Base-by-base conservation (phyloP, 1,140 invertebrate species). In the Megalopta genalis region DNA sequence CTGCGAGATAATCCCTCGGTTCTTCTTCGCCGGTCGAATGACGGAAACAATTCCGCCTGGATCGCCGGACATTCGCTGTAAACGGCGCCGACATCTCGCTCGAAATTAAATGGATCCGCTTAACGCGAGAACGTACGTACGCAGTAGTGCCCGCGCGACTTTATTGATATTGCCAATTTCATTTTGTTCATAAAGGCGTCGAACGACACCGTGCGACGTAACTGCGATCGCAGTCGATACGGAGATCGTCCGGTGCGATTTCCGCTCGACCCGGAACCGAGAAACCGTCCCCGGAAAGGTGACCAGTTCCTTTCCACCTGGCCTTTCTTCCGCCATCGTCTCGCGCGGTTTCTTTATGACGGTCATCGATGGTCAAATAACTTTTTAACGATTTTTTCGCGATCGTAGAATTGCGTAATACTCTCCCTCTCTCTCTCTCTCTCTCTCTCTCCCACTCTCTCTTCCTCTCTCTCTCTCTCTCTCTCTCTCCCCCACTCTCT, bases 121-220 rank as follows among this genome's bases (percentile, higher is more conserved):
- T 70, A 76, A 85, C 74, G 83, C 72, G 12, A 12, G 6, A 85
- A 71, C 73, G 64, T 63, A 75, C 49, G 21, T 69, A 62, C 66
- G 46, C n/a, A 18, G 18, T 21, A n/a, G 39, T 25, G 16, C 25
- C 42, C 42, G 27, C 74, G 71, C 23, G n/a, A 23, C 83, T 85
- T 85, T 85, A 77, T 86, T 60, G 75, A 79, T 75, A 86, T 86
- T 78, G 83, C 84, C 83, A 86, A 82, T 86, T 85, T 85, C 84
- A 71, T 85, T 86, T 78, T 71, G 66, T 75, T 72, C 32, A 12
- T 49, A 57, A 57, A 69, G 9, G 39, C 64, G n/a, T 23, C 42
- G 21, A 39, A 42, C 54, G 39, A 14, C 46, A 9, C 46, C 49
- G 25, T 39, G 32, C 39, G 27, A 14, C 23, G 27, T 27, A 32